These are phyloP conservation scores for Nomada ferruginata DNA, from an alignment of 2,888 invertebrate genomes.

Conservation along the genomic window DNA sequence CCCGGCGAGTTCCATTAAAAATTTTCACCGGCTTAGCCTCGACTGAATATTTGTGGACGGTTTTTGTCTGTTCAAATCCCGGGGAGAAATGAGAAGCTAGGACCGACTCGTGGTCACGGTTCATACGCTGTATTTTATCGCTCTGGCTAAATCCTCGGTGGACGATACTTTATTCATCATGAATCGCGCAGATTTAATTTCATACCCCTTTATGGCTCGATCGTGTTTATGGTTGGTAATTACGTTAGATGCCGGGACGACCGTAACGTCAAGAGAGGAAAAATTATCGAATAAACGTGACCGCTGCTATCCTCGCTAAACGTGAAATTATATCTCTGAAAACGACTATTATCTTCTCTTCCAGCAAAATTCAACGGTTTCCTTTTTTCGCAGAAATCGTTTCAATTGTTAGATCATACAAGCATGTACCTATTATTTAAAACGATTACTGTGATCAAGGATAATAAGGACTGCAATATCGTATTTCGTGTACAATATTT, in stretches of 20 bases:
- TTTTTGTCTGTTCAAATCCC: conserved; percentile 57
- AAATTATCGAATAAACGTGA: conserved; percentile 61
- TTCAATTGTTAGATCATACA: neutral
- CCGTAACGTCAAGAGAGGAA: conserved; percentile 3
- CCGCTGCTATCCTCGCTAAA: conserved; percentile 8
- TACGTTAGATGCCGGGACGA: conserved; percentile 59
- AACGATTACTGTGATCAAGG: neutral
- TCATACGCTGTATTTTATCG: conserved; percentile 51
- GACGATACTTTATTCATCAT: conserved; percentile 70
- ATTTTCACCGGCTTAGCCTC: conserved; percentile 54
- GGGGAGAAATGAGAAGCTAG: conserved; percentile 32
- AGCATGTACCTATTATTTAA: neutral
- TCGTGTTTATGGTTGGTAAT: conserved; percentile 69
- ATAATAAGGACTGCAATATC: neutral
- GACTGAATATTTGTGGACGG: conserved; percentile 49
- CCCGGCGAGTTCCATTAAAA: conserved; percentile 51
- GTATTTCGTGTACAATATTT: neutral
- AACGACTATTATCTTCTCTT: neutral
- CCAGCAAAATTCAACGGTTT: neutral
- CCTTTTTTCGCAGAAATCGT: conserved; percentile 6
- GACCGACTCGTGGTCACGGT: conserved; percentile 31
- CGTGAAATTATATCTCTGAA: neutral
- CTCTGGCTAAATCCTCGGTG: conserved; percentile 52
- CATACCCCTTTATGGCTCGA: conserved; percentile 64
- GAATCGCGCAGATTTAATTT: conserved; percentile 72